These are phyloP conservation scores for Platanista minor DNA, from an alignment of 2,113 vertebrate genomes.

Conservation along the genomic window DNA sequence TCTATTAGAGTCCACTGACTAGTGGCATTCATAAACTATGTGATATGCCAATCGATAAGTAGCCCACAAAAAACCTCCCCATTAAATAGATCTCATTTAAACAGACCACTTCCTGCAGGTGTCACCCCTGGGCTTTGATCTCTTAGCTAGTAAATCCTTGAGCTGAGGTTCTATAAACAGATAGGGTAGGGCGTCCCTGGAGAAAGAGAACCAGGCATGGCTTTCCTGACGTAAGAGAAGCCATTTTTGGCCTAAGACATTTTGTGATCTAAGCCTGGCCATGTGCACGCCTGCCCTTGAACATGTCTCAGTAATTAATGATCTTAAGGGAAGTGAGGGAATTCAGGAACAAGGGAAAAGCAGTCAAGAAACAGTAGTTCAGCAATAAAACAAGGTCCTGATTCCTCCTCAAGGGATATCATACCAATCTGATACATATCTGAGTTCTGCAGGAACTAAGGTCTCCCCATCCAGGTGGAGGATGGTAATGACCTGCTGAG, in stretches of 20 bases:
- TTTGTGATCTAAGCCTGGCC: too few species aligned
- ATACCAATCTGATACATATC: neutral
- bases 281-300: neutral
- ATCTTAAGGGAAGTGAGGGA: neutral
- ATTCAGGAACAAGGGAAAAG: neutral
- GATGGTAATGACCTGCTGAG: neutral
- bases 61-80: neutral
- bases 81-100: neutral
- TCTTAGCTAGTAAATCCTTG: neutral
- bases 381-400: neutral
- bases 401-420: neutral
- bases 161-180: neutral
- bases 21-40: neutral
- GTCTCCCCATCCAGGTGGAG: neutral
- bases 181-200: neutral
- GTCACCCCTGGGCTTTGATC: neutral
- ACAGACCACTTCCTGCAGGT: neutral
- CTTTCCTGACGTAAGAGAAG: neutral
- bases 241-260: neutral
- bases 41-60: neutral
- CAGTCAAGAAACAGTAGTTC: neutral
- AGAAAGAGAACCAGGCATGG: neutral
- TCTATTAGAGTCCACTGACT: neutral
- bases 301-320: neutral
- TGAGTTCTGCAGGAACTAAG: neutral